Conservation (phyloP, 2,888 invertebrate species). For the Hydriomena furcata region DNA sequence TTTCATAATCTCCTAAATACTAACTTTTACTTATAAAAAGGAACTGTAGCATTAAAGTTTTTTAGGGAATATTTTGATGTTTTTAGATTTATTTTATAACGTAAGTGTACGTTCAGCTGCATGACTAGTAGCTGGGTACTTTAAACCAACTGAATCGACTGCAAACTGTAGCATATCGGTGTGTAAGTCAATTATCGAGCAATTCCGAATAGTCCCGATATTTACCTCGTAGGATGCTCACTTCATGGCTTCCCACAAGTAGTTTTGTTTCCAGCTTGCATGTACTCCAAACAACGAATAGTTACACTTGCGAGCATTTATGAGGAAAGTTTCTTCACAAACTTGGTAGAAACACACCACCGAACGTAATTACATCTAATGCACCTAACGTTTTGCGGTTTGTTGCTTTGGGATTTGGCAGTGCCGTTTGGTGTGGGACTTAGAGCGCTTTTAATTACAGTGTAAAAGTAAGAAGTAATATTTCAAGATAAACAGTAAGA, state of each 20-base stretch:
- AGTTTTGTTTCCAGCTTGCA: constrained; percentile 26
- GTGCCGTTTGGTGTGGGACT: constrained; percentile 10
- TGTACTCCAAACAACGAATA: constrained; percentile 27
- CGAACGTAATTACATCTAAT: constrained; percentile 29
- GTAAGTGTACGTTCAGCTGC: too few species aligned
- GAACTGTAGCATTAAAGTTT: too few species aligned
- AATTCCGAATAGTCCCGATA: not conserved
- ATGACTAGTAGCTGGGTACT: not conserved
- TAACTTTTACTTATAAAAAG: too few species aligned
- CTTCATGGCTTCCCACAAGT: constrained; percentile 23
- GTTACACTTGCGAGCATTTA: constrained; percentile 28
- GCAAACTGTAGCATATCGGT: constrained; percentile 2
- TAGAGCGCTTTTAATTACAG: not conserved
- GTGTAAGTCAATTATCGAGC: constrained; percentile 11
- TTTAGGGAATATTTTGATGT: too few species aligned
- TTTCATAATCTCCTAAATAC: not conserved
- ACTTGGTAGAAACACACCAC: constrained; percentile 25
- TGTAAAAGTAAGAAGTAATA: not conserved
- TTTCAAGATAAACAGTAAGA: not conserved
- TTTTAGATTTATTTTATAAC: too few species aligned
- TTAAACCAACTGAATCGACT: not conserved
- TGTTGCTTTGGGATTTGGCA: constrained; percentile 21
- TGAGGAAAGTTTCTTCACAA: constrained; percentile 28
- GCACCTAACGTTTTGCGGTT: constrained; percentile 28
- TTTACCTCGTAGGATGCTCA: constrained; percentile 10